These are phyloP conservation scores for Novumbra hubbsi DNA, from an alignment of 2,797 vertebrate genomes.

Conservation along the genomic window DNA sequence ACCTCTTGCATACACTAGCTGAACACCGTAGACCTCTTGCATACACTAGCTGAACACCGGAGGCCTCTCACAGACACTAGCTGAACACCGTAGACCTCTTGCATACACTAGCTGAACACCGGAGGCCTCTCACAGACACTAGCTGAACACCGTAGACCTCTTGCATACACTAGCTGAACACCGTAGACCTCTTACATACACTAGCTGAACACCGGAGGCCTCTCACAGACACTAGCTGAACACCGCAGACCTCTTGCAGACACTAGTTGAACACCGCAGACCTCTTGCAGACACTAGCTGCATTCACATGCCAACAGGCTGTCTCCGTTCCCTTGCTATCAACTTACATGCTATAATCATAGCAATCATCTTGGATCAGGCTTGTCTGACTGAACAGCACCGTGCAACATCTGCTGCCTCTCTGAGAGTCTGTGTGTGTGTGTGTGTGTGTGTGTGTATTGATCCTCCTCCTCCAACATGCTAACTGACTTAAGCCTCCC, in stretches of 20 bases:
- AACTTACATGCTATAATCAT: conserved; percentile 80
- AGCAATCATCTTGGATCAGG: conserved; percentile 77
- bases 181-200: neutral
- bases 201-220: neutral
- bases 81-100: neutral
- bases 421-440: neutral
- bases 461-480: conserved; percentile 20
- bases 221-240: neutral
- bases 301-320: conserved; percentile 73
- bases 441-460: neutral
- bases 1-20: neutral
- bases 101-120: neutral
- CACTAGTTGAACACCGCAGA: neutral
- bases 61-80: neutral
- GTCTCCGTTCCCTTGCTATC: conserved; percentile 74
- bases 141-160: conserved; percentile 28
- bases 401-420: conserved; percentile 73
- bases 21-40: conserved; percentile 39
- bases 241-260: neutral
- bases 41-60: conserved; percentile 44
- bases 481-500: conserved; percentile 43
- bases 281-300: conserved; percentile 57
- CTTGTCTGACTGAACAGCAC: conserved; percentile 69
- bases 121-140: conserved; percentile 50
- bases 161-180: neutral